Conservation (phyloP, 2,888 invertebrate species). For the Tryphoninae sp. region DNA sequence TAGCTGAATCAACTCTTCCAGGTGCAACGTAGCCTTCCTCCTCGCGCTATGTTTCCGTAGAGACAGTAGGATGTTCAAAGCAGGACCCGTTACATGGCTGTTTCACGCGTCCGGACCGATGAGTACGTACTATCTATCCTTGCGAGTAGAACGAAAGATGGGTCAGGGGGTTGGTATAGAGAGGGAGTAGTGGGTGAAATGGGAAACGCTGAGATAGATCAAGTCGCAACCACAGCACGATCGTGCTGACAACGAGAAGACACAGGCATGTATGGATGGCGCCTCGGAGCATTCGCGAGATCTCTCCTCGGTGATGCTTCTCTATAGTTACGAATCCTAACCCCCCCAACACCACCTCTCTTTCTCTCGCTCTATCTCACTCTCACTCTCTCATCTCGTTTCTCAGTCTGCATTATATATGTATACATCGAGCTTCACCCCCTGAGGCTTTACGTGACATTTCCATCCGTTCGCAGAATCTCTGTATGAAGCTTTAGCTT, state of each 20-base stretch:
- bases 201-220: conserved; percentile 51
- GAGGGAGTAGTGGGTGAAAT: neutral
- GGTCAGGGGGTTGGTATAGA: conserved; percentile 4
- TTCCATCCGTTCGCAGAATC: conserved; percentile 54
- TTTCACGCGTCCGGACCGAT: conserved; percentile 39
- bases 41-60: neutral
- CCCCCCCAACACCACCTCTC: neutral
- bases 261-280: conserved; percentile 23
- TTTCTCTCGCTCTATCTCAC: conserved; percentile 16
- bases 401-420: conserved; percentile 2
- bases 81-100: conserved; percentile 38
- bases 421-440: conserved; percentile 10
- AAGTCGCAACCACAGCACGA: conserved; percentile 50
- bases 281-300: conserved; percentile 46
- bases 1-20: too few relatives aligned
- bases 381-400: neutral
- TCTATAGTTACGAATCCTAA: conserved; percentile 26
- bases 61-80: neutral
- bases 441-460: conserved; percentile 60
- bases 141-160: conserved; percentile 17
- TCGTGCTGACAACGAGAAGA: conserved; percentile 57
- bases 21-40: too few relatives aligned
- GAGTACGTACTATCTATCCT: conserved; percentile 1
- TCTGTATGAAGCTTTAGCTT: conserved; percentile 50
- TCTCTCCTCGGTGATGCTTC: conserved; percentile 41